These are phyloP conservation scores for Tinea semifulvella DNA, from an alignment of 2,888 invertebrate genomes.

Conservation along the genomic window DNA sequence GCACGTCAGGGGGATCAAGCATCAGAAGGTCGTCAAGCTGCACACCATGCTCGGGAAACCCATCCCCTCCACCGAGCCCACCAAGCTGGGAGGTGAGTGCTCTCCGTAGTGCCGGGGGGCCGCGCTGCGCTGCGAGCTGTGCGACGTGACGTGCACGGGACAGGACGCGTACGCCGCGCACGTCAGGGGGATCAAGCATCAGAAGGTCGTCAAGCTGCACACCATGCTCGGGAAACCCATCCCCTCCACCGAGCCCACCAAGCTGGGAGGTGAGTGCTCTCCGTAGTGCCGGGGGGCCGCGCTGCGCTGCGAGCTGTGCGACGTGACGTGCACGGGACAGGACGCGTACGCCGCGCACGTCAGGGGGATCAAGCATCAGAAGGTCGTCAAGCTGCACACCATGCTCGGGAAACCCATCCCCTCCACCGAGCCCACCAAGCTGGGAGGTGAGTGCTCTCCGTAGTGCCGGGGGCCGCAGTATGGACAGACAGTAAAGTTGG, in stretches of 20 bases:
- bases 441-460: conserved; percentile 32
- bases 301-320: conserved; percentile 95
- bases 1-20: conserved; percentile 97
- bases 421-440: conserved; percentile 91
- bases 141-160: conserved; percentile 98
- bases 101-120: conserved; percentile 36
- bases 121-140: conserved; percentile 91
- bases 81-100: conserved; percentile 64
- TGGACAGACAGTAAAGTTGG: too few relatives aligned
- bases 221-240: conserved; percentile 98
- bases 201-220: conserved; percentile 96
- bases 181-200: conserved; percentile 97
- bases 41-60: conserved; percentile 98
- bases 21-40: conserved; percentile 96
- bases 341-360: conserved; percentile 99
- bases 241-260: conserved; percentile 91
- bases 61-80: conserved; percentile 94
- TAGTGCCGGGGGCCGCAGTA: too few relatives aligned
- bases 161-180: conserved; percentile 98
- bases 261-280: conserved; percentile 62
- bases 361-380: conserved; percentile 97
- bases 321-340: conserved; percentile 97
- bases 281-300: conserved; percentile 42
- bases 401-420: conserved; percentile 98
- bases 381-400: conserved; percentile 95